Conservation (phyloP, 2,888 invertebrate species). For the Nomada lathburiana region DNA sequence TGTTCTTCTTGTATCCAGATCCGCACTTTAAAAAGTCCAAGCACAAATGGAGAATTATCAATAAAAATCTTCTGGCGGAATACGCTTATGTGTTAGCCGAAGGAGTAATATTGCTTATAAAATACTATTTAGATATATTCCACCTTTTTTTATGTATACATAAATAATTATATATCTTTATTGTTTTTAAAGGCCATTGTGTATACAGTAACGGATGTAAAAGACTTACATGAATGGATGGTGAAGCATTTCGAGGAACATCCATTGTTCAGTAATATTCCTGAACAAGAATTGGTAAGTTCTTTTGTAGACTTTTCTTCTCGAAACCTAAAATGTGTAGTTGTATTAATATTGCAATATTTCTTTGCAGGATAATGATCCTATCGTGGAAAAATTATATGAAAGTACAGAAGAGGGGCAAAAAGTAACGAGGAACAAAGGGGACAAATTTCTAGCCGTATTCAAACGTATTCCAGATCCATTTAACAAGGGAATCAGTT, state of each 20-base stretch:
- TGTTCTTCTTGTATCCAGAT: slow-evolving; percentile 99
- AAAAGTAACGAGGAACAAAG: slow-evolving; percentile 97
- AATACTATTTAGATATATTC: slow-evolving; percentile 14
- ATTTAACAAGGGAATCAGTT: slow-evolving; percentile 64
- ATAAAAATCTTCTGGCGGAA: slow-evolving; percentile 95
- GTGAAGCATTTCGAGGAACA: slow-evolving; percentile 95
- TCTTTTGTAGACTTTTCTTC: neutral
- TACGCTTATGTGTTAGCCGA: slow-evolving; percentile 97
- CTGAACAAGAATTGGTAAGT: slow-evolving; percentile 91
- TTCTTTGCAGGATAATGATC: slow-evolving; percentile 89
- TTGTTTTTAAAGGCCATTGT: slow-evolving; percentile 90
- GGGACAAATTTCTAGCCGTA: slow-evolving; percentile 96
- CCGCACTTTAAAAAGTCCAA: slow-evolving; percentile 99
- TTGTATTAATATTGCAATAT: neutral
- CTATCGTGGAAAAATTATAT: slow-evolving; percentile 94
- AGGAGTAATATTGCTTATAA: slow-evolving; percentile 86
- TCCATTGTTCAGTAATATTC: slow-evolving; percentile 93
- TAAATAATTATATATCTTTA: slow-evolving; percentile 41
- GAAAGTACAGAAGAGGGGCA: slow-evolving; percentile 99
- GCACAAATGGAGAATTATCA: slow-evolving; percentile 99
- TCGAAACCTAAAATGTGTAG: neutral
- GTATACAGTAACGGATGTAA: slow-evolving; percentile 99
- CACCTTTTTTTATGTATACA: neutral
- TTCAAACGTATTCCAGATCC: slow-evolving; percentile 89
- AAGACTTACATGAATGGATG: slow-evolving; percentile 99